A percentile compares a stretch with the other conserved stretches of the same genome.
Conservation (phyloP, 1,140 invertebrate species). For the Nephila pilipes region DNA sequence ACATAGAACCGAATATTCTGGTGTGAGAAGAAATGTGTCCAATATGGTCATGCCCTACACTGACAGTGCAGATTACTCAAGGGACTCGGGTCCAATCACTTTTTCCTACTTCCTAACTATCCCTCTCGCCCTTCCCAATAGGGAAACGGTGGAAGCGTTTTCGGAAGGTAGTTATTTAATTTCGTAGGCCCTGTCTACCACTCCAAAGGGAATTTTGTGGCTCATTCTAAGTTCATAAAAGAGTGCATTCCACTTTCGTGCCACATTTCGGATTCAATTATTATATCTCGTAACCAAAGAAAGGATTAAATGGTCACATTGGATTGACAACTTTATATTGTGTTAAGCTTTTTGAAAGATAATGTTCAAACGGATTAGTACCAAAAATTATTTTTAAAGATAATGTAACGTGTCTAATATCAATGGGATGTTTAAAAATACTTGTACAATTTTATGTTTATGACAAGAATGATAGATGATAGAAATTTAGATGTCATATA, state of each 20-base stretch:
- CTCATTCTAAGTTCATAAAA: slow-evolving; percentile 13
- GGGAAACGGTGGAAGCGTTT: not conserved
- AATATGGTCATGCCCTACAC: not conserved
- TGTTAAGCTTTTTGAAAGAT: no score
- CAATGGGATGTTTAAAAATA: no score
- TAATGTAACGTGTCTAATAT: no score
- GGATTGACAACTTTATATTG: no score
- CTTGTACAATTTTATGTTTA: no score
- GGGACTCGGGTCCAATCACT: not conserved
- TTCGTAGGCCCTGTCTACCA: not conserved
- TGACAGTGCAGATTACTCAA: not conserved
- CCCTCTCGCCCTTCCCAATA: not conserved
- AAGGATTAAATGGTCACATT: no score
- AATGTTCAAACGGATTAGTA: no score
- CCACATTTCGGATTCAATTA: no score
- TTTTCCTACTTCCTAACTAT: not conserved
- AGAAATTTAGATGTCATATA: no score
- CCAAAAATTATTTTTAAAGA: no score
- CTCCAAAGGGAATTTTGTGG: not conserved
- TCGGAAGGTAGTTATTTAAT: not conserved
- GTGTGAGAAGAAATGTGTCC: not conserved
- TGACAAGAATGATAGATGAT: no score
- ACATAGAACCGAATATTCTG: not conserved
- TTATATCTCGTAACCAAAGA: no score
- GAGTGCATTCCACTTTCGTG: not conserved